Base-by-base conservation (phyloP, 2,113 vertebrate species). In the Muntiacus muntjak region DNA sequence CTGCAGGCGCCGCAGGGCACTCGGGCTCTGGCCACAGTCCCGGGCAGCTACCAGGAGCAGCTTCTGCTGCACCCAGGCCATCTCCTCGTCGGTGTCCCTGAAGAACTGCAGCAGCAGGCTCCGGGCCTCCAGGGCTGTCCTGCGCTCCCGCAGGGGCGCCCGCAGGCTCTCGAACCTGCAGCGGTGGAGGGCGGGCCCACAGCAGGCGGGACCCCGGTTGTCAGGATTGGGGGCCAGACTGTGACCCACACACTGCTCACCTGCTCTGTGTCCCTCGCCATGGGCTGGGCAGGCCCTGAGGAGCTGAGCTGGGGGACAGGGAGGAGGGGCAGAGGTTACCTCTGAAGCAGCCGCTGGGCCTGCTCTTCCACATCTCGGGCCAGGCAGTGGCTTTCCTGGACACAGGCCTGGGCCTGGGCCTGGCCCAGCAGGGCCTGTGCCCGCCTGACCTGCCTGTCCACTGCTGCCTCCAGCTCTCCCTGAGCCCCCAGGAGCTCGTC, bases 1-100 rank as follows among this genome's bases (percentile, higher is more conserved):
- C 58, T 99, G 98, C 86, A 99, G 99, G 67, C 98, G 98, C 98
- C 98, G 98, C 92, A 98, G 97, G 0, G 98, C 64, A 64, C 98
- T 98, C 54, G 99, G 98, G 7, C 99, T 99, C 83, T 98, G 98
- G 3, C 99, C 99, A 15, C 79, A 98, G 85, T 99, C 99, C 89
- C 84, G 98, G 60, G 98, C 96, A 0, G 98, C 95, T 86, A 98
- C 98, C 78, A 98, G 50, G 15, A 99, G 97, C 89, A 99, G 98
- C 81, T 99, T 99, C 94, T 99, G 99, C 33, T 62, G 98, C 92
- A 99, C 98, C 99, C 99, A 99, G 57, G 97, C 94, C 96, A 99
- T 92, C 97, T 99, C 99, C 90, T 99, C 99, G 10, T 99, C 99
- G 10, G 99, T 95, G 21, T 99, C 99, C 95, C 98, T 98, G 98